Evolutionary conservation across 1,140 invertebrate species (phyloP), one percentile per base, ranked within the genome.

Genomic region (Micrasema longulum): DNA sequence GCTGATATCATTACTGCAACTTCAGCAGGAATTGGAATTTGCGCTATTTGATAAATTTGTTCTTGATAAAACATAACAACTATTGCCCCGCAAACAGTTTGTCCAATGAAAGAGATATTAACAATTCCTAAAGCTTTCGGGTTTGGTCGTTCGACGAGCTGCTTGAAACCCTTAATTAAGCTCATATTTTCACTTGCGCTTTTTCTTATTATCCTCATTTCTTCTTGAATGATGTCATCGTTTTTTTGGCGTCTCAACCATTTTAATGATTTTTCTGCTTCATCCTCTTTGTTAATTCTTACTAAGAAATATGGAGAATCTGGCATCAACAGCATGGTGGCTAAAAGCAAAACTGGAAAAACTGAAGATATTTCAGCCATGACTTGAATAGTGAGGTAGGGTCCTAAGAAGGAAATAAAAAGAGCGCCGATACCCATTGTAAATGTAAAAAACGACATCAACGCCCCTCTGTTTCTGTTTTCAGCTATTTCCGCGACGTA

Each of bases 41-140:
- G 45, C 4, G 52, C 22, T 23, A 69, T 20, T 20, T 64, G 22
- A 22, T 71, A 73, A 12, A 76, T 76, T 16, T 76, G 71, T 38
- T 76, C 74, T 71, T 76, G 74, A 57, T 76, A 76, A 57, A 76
- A 76, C 35, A 73, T 48, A 1, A 73, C 64, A 5, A 76, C 68
- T 5, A 76, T 63, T n/a, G 74, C 74, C n/a, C 74, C 74, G 45
- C 71, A 71, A 26, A 76, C 16, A 41, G 64, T 50, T 63, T 76
- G 74, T 5, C 60, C 55, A 11, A 73, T 22, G 41, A 67, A 67
- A 2, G 67, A 70, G 4, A 76, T 4, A 22, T 76, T 76, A 2
- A 76, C 45, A 38, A 76, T 76, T 1, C 36, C 60, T n/a, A 73
- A 71, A 18, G 74, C 74, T 62, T 67, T 76, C 11, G 71, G 74